phyloP scores from a whole-genome alignment of 2,113 vertebrate genomes.

The Hydrolagus affinis region DNA sequence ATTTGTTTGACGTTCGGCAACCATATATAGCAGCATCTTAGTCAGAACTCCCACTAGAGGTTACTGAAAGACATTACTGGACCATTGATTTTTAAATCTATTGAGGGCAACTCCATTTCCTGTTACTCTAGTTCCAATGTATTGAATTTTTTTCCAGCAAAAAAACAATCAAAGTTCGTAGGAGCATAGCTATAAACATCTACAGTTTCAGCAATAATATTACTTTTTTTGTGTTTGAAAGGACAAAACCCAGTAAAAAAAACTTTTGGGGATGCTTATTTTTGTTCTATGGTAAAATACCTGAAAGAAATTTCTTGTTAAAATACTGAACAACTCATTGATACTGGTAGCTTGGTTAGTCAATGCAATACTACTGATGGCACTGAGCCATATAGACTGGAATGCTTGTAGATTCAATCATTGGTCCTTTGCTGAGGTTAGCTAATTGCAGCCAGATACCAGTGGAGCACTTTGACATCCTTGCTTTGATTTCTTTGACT shows the following conservation, averaged over 20 bases:
- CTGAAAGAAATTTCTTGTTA: neutral
- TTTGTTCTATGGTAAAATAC: neutral
- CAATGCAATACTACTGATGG: no score
- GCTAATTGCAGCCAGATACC: neutral
- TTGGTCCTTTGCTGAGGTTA: neutral
- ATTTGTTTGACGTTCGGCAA: neutral
- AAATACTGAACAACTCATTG: no score
- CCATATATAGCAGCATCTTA: neutral
- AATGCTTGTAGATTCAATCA: no score
- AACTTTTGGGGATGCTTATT: neutral
- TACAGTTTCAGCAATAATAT: no score
- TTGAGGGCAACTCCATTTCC: neutral
- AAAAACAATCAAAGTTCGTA: neutral
- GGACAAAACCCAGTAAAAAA: neutral
- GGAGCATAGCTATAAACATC: neutral
- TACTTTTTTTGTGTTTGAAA: no score
- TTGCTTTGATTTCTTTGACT: neutral
- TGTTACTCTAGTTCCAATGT: neutral
- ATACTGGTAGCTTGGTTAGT: neutral
- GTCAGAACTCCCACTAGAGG: conserved; percentile 26
- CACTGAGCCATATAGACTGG: neutral
- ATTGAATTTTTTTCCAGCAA: neutral
- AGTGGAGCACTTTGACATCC: neutral
- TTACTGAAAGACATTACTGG: neutral
- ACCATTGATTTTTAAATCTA: neutral